phyloP scores from a whole-genome alignment of 2,888 invertebrate genomes.

The Nemapogon koenigi region DNA sequence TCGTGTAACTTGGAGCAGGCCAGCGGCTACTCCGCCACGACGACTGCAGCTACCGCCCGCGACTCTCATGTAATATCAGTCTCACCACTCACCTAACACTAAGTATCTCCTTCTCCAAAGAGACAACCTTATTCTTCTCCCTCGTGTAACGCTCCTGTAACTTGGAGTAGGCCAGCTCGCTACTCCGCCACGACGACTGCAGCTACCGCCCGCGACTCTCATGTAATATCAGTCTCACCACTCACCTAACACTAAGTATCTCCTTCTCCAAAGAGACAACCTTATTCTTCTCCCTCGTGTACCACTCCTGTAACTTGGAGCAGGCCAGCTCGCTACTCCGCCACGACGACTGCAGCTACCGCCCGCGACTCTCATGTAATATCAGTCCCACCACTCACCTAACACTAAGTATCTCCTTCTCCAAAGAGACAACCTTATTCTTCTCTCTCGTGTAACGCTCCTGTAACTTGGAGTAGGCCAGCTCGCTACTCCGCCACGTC shows the following conservation, averaged over 20 bases:
- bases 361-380: slow-evolving; percentile 28
- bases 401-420: slow-evolving; percentile 38
- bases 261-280: slow-evolving; percentile 35
- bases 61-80: too few relatives aligned
- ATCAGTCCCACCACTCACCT: slow-evolving; percentile 39
- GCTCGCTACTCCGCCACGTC: slow-evolving; percentile 22
- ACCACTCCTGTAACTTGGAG: slow-evolving; percentile 29
- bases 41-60: too few relatives aligned
- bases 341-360: slow-evolving; percentile 28
- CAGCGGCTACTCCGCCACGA: too few relatives aligned
- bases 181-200: slow-evolving; percentile 26
- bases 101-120: slow-evolving; percentile 38
- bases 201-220: slow-evolving; percentile 31
- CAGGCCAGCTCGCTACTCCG: slow-evolving; percentile 20
- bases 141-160: slow-evolving; percentile 29
- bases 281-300: slow-evolving; percentile 35
- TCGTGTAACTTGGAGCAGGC: too few relatives aligned
- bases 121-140: slow-evolving; percentile 36
- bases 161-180: slow-evolving; percentile 20
- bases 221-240: slow-evolving; percentile 29
- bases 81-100: slow-evolving; percentile 41
- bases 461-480: slow-evolving; percentile 23
- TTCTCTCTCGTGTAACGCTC: slow-evolving; percentile 34
- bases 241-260: slow-evolving; percentile 43
- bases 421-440: slow-evolving; percentile 34